Evolutionary conservation across 2,797 vertebrate species (phyloP).

Genomic region (Eutrigla gurnardus): DNA sequence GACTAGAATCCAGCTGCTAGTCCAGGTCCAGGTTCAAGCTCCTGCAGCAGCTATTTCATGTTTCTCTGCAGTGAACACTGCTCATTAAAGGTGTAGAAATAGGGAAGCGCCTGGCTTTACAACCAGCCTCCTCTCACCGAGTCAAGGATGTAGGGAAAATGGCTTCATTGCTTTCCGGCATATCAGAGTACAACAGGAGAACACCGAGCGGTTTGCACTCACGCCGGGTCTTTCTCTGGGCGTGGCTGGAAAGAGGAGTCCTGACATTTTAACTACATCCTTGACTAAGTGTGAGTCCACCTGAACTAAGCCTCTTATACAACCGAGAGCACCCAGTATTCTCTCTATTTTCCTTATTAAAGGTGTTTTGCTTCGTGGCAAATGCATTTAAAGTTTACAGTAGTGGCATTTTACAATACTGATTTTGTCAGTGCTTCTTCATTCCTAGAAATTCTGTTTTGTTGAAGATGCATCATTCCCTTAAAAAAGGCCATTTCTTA

Average conservation of each 20-base stretch:
- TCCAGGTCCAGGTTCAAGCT: neutral
- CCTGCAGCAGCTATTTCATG: conserved; percentile 10
- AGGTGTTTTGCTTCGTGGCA: conserved; percentile 6
- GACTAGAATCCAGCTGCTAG: neutral
- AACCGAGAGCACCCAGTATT: neutral
- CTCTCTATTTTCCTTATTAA: neutral
- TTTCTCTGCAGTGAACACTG: conserved; percentile 29
- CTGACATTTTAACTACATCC: neutral
- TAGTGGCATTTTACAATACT: conserved; percentile 11
- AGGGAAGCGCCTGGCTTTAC: neutral
- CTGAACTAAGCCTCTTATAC: neutral
- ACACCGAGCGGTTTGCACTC: neutral
- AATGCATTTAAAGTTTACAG: conserved; percentile 11
- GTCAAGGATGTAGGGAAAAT: neutral
- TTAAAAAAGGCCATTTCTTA: neutral
- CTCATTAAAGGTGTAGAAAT: neutral
- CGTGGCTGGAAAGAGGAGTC: neutral
- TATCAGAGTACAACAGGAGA: neutral
- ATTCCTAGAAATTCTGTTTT: conserved; percentile 5
- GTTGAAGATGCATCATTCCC: neutral
- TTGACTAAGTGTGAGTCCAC: neutral
- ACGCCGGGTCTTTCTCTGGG: neutral
- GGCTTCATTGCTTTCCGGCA: neutral
- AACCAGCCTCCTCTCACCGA: neutral
- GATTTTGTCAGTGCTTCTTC: neutral